These are phyloP conservation scores for Callionymus lyra DNA, from an alignment of 2,113 vertebrate genomes.

Conservation along the genomic window DNA sequence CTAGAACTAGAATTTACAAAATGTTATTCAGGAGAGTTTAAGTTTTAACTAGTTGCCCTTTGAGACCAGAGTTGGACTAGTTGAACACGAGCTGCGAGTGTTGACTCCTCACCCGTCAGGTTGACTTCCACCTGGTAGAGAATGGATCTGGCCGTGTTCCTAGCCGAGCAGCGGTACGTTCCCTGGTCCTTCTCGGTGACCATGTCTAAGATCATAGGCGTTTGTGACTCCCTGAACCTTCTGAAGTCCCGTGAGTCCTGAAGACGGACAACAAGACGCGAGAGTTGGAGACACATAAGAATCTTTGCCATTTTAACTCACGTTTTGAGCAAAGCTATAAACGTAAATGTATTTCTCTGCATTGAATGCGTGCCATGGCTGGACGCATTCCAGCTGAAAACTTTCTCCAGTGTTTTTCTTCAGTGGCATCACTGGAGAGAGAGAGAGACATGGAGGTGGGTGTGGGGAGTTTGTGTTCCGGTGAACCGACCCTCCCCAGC, in stretches of 20 bases:
- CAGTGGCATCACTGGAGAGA: constrained; percentile 35
- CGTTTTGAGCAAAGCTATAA: constrained; percentile 43
- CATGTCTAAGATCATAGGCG: constrained; percentile 61
- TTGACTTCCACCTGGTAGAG: constrained; percentile 42
- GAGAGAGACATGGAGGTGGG: not conserved
- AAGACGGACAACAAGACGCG: constrained; percentile 13
- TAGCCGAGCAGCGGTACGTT: constrained; percentile 56
- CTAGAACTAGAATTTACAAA: too few relatives aligned
- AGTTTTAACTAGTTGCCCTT: not conserved
- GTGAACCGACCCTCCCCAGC: too few relatives aligned
- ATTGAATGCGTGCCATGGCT: constrained; percentile 58
- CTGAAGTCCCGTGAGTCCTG: constrained; percentile 29
- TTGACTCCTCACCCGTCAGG: constrained; percentile 39
- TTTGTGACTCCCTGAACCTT: constrained; percentile 52
- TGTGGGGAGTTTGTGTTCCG: too few relatives aligned
- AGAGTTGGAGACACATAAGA: constrained; percentile 1
- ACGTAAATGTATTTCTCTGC: constrained; percentile 46
- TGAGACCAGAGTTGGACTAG: not conserved
- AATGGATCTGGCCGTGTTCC: constrained; percentile 26
- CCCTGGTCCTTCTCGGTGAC: constrained; percentile 48
- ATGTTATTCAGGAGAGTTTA: not conserved
- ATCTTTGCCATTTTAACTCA: constrained; percentile 3
- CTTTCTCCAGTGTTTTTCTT: constrained; percentile 52
- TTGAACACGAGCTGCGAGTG: too few relatives aligned
- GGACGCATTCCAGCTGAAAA: constrained; percentile 58